Percentiles rank a stretch among this genome's conserved stretches.
These are phyloP conservation scores for Chelmon rostratus DNA, from an alignment of 2,797 vertebrate genomes.

Conservation along the genomic window DNA sequence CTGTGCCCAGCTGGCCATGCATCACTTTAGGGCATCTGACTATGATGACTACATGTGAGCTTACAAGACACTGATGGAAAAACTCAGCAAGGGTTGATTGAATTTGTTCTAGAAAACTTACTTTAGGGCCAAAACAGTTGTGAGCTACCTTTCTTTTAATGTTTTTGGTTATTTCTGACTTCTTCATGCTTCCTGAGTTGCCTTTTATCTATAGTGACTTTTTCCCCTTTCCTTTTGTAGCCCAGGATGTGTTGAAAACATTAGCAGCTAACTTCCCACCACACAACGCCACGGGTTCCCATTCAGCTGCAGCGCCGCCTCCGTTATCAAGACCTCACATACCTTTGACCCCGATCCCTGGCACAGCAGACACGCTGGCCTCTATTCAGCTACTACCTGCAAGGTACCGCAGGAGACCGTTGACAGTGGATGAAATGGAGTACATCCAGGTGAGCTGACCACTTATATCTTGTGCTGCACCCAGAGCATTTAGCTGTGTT, in stretches of 20 bases:
- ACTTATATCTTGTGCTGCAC: background rate
- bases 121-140: background rate
- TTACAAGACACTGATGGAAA: background rate
- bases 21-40: background rate
- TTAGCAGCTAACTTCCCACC: constrained; percentile 62
- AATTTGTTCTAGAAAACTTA: background rate
- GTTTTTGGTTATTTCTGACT: background rate
- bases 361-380: constrained; percentile 79
- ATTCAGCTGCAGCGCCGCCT: constrained; percentile 46
- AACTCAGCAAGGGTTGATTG: background rate
- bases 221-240: constrained; percentile 55
- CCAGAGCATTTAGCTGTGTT: background rate
- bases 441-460: constrained; percentile 83
- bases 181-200: background rate
- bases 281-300: constrained; percentile 45
- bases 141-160: background rate
- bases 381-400: constrained; percentile 80
- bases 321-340: constrained; percentile 60
- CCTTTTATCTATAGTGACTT: background rate
- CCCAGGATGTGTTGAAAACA: constrained; percentile 76
- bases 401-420: constrained; percentile 82
- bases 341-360: constrained; percentile 70
- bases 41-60: background rate
- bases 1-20: background rate
- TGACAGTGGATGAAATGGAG: constrained; percentile 84